A percentile compares a stretch with the other conserved stretches of the same genome.
Conservation (phyloP, 2,888 invertebrate species). For the Campoletis raptor region DNA sequence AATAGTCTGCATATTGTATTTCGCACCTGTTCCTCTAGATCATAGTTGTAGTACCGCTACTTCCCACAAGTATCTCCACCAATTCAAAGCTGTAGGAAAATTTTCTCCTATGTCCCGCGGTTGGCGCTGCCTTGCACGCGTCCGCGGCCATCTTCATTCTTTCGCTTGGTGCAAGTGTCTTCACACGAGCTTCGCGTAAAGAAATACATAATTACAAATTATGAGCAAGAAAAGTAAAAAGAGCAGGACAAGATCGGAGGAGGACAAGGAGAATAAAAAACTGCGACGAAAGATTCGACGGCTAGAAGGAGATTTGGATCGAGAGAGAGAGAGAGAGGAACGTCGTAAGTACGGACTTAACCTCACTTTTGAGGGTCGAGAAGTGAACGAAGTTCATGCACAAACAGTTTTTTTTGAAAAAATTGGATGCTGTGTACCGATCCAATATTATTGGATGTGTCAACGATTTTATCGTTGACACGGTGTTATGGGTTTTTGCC, state of each 20-base stretch:
- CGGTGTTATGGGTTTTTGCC: conserved; percentile 15
- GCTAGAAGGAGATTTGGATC: background rate
- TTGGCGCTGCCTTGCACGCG: conserved; percentile 18
- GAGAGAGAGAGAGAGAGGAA: background rate
- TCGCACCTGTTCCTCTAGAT: conserved; percentile 40
- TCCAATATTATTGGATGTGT: conserved; percentile 27
- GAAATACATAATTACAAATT: conserved; percentile 6
- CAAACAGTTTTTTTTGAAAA: conserved; percentile 4
- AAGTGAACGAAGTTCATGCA: conserved; percentile 13
- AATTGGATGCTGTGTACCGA: conserved; percentile 20
- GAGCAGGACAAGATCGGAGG: conserved; percentile 20
- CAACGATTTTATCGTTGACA: conserved; percentile 42
- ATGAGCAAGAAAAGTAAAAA: conserved; percentile 33
- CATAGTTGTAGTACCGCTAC: conserved; percentile 35
- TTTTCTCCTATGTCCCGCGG: conserved; percentile 4
- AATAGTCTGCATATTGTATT: too few relatives aligned
- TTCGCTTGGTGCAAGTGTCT: conserved; percentile 51
- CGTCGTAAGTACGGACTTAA: conserved; percentile 30
- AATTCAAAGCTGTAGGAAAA: conserved; percentile 33
- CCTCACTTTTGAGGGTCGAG: conserved; percentile 33
- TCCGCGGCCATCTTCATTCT: conserved; percentile 45
- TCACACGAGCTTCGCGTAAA: conserved; percentile 32
- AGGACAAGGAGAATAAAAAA: conserved; percentile 26
- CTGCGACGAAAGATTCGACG: conserved; percentile 5
- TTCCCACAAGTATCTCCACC: conserved; percentile 35